A percentile compares a stretch with the other conserved stretches of the same genome.
phyloP scores from a whole-genome alignment of 2,888 invertebrate species.

The Hirtodrosophila alboralis region DNA sequence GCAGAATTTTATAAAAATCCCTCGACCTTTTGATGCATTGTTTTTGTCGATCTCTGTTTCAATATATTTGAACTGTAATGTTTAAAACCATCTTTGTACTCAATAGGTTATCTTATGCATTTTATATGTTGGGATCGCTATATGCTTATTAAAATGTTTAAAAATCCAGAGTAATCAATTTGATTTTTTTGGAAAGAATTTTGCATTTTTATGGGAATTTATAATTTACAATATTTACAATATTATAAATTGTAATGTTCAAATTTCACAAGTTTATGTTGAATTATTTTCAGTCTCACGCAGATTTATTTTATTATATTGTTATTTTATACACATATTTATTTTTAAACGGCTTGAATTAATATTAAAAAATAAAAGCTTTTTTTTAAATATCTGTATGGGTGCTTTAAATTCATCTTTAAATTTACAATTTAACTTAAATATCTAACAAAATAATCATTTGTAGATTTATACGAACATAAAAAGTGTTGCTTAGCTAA shows the following conservation, averaged over 20 bases:
- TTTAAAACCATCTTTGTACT: slow-evolving; percentile 13
- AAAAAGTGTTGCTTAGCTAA: slow-evolving; percentile 57
- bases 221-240: slow-evolving; percentile 35
- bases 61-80: slow-evolving; percentile 13
- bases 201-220: slow-evolving; percentile 41
- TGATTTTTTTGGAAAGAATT: slow-evolving; percentile 55
- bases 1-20: too few relatives aligned
- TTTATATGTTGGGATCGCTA: slow-evolving; percentile 34
- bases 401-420: slow-evolving; percentile 66
- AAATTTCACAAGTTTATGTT: slow-evolving; percentile 62
- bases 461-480: slow-evolving; percentile 47
- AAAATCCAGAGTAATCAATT: slow-evolving; percentile 37
- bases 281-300: slow-evolving; percentile 71
- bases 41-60: slow-evolving; percentile 4
- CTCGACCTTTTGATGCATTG: too few relatives aligned
- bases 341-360: slow-evolving; percentile 40
- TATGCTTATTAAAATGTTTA: slow-evolving; percentile 19
- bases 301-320: slow-evolving; percentile 53
- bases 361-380: slow-evolving; percentile 66
- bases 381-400: slow-evolving; percentile 61
- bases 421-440: slow-evolving; percentile 68
- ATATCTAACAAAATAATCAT: slow-evolving; percentile 67
- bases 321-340: slow-evolving; percentile 42
- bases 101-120: slow-evolving; percentile 11
- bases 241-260: slow-evolving; percentile 24